Conservation (phyloP, 2,888 invertebrate species). For the Helicoverpa assulta region DNA sequence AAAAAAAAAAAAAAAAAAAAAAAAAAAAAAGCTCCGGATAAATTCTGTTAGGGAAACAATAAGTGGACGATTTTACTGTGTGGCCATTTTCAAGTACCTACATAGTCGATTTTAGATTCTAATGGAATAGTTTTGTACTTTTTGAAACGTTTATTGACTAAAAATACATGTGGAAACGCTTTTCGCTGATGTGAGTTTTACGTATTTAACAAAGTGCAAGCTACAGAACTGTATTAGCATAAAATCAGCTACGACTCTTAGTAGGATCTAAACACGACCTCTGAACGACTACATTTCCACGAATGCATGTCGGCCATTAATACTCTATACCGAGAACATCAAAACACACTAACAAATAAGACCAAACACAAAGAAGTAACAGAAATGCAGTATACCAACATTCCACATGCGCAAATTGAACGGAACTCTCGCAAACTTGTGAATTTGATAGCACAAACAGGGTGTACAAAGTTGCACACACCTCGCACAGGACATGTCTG, state of each 20-base stretch:
- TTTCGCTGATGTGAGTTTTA: too few species aligned
- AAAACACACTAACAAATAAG: slow-evolving; percentile 26
- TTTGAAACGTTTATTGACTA: too few species aligned
- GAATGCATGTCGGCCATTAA: neutral
- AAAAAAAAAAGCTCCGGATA: slow-evolving; percentile 36
- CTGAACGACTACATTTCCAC: neutral
- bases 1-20: too few species aligned
- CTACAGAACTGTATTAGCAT: neutral
- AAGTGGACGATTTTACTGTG: slow-evolving; percentile 10
- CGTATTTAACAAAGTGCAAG: too few species aligned
- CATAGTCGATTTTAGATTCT: neutral
- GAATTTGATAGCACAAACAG: slow-evolving; percentile 57
- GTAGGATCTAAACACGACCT: neutral
- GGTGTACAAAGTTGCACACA: slow-evolving; percentile 52
- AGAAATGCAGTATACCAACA: slow-evolving; percentile 21
- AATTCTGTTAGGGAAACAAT: slow-evolving; percentile 39
- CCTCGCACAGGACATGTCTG: slow-evolving; percentile 33
- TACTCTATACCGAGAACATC: neutral
- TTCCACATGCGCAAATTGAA: slow-evolving; percentile 46
- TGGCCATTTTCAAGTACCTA: slow-evolving; percentile 2
- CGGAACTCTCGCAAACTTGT: slow-evolving; percentile 49
- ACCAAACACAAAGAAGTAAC: slow-evolving; percentile 20
- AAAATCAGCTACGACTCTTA: neutral
- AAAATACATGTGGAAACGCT: too few species aligned
- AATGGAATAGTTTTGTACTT: neutral